These are phyloP conservation scores for Callipepla californica DNA, from an alignment of 2,113 vertebrate species.

Conservation along the genomic window DNA sequence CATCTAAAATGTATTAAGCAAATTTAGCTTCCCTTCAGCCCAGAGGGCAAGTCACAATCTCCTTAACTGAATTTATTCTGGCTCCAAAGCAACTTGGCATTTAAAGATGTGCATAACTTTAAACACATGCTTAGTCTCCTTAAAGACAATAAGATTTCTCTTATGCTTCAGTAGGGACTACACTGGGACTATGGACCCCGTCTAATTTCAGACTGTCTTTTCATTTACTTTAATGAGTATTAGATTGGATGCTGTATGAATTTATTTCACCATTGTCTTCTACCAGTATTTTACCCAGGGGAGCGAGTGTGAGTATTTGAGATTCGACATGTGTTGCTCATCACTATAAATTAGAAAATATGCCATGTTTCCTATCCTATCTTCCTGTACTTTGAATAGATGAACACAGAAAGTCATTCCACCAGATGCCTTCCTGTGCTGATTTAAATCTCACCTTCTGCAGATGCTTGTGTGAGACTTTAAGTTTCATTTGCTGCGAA, in stretches of 20 bases:
- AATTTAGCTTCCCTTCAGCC: not conserved
- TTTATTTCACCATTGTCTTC: conserved; percentile 21
- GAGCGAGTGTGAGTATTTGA: conserved; percentile 4
- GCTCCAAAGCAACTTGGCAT: not conserved
- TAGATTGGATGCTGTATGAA: not conserved
- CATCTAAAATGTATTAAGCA: not conserved
- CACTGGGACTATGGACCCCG: not conserved
- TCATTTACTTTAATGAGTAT: conserved; percentile 36
- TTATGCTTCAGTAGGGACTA: not conserved
- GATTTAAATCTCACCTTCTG: conserved; percentile 41
- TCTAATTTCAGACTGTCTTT: not conserved
- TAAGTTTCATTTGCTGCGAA: not conserved
- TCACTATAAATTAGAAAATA: conserved; percentile 19
- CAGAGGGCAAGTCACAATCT: not conserved
- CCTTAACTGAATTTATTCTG: conserved; percentile 7
- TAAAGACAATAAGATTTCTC: not conserved
- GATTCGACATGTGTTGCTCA: conserved; percentile 24
- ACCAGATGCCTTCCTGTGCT: not conserved
- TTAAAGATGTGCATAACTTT: not conserved
- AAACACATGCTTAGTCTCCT: not conserved
- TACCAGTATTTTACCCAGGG: not conserved
- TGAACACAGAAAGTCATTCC: conserved; percentile 5
- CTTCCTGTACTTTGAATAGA: not conserved
- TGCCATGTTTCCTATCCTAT: not conserved
- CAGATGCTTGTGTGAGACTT: not conserved